Evolutionary conservation across 1,140 invertebrate species (phyloP), one percentile per base, ranked within the genome.

Genomic region (Atta cephalotes): DNA sequence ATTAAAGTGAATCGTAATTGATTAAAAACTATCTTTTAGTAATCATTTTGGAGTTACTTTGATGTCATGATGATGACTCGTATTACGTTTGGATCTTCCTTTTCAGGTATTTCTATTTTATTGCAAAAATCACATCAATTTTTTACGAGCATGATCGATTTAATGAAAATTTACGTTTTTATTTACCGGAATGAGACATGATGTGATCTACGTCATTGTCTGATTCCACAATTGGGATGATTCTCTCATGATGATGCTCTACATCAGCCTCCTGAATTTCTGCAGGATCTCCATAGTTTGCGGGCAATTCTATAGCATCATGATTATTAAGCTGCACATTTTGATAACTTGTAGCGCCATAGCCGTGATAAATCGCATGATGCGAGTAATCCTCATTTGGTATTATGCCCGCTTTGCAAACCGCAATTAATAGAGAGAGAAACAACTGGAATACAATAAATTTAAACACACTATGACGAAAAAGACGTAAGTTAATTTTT

Each of bases 261-360:
- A 74, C 39, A 16, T 45, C 39, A 51, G 12, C 3, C 18, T 3
- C 62, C 0, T 70, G 39, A 21, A 31, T 62, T 14, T 45, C 56
- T 39, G 45, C 82, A 0, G 28, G 79, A 2, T 60, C 16, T 16
- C 18, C 74, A 6, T 89, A 89, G 71, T 93, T 72, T 2, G 78
- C 88, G 0, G 92, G 87, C 72, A 93, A 74, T 65, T 90, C 85
- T 25, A 92, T 80, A 28, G 88, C 89, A n/a, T 77, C 87, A 31
- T 91, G 90, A 85, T 91, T 92, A 68, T 94, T 81, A 18, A 92
- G 76, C 25, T 92, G 79, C 21, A 93, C 92, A 35, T 92, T 93
- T 77, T 93, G 93, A 88, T 94, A 94, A 88, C 93, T 94, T 53
- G 92, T 93, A 35, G 94, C 93, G 58, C 93, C 93, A 31, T 93